A percentile compares a stretch with the other conserved stretches of the same genome.
These are phyloP conservation scores for Pollachius pollachius DNA, from an alignment of 2,113 vertebrate species.

Conservation along the genomic window DNA sequence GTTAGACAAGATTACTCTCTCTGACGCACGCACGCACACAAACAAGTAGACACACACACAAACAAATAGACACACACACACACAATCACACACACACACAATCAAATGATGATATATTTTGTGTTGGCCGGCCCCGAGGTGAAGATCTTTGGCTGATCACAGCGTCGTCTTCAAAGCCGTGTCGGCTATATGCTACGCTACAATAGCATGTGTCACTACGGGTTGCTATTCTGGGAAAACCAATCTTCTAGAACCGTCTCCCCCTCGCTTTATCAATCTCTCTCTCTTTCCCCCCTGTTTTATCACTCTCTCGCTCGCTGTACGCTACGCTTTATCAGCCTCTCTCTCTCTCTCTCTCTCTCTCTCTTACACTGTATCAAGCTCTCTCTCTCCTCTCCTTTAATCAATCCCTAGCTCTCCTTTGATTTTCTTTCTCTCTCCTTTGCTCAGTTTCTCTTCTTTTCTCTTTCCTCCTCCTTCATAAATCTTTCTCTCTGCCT, in stretches of 20 bases:
- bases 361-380: too few species aligned
- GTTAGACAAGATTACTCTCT: too few species aligned
- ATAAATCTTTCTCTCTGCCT: not conserved
- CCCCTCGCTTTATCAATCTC: not conserved
- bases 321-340: not conserved
- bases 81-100: not conserved
- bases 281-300: not conserved
- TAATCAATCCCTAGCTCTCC: not conserved
- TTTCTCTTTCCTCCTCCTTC: too few species aligned
- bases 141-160: conserved; percentile 1
- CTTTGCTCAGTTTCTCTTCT: too few species aligned
- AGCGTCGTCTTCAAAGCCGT: conserved; percentile 1
- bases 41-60: conserved; percentile 1
- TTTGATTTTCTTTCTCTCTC: not conserved
- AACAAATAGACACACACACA: not conserved
- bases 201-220: conserved; percentile 7
- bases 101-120: not conserved
- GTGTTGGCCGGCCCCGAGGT: not conserved
- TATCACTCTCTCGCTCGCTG: not conserved
- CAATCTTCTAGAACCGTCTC: not conserved
- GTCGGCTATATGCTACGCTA: not conserved
- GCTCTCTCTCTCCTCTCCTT: too few species aligned
- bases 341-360: not conserved
- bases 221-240: conserved; percentile 19
- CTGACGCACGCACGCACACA: conserved; percentile 1